A percentile compares a stretch with the other conserved stretches of the same genome.
phyloP scores from a whole-genome alignment of 2,113 vertebrate genomes.

The Equus przewalskii region DNA sequence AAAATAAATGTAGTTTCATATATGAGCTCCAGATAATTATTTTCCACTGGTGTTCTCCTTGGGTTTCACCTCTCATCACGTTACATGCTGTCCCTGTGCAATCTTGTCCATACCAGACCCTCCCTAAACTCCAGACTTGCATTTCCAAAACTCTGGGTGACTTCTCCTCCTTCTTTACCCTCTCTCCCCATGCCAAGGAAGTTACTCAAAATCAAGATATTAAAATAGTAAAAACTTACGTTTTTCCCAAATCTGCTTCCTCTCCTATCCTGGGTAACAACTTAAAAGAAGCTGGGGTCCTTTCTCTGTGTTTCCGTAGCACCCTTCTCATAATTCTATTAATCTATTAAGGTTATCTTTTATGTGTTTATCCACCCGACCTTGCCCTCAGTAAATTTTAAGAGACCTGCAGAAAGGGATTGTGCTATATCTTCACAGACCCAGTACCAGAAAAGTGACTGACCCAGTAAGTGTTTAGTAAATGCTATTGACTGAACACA shows the following conservation, averaged over 20 bases:
- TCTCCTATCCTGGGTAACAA: not conserved
- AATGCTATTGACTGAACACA: not conserved
- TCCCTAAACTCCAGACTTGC: not conserved
- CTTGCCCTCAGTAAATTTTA: not conserved
- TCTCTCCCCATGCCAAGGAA: not conserved
- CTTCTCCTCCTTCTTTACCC: not conserved
- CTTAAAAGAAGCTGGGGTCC: not conserved
- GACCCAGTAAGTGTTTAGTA: not conserved
- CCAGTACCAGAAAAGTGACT: not conserved
- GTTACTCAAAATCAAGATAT: not conserved
- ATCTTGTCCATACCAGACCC: not conserved
- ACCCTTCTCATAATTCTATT: not conserved
- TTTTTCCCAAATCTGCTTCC: not conserved
- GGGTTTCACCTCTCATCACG: not conserved
- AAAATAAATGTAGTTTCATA: conserved; percentile 23
- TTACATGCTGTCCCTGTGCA: not conserved
- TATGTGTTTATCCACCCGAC: not conserved
- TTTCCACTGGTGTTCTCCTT: not conserved
- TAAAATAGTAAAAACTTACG: conserved; percentile 13
- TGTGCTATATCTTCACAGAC: not conserved
- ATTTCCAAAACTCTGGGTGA: not conserved
- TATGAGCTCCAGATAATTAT: not conserved
- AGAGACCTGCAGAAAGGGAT: not conserved
- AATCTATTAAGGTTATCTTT: not conserved
- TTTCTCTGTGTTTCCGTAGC: not conserved